Evolutionary conservation across 2,888 invertebrate species (phyloP).

Genomic region (Conchocele bisecta): DNA sequence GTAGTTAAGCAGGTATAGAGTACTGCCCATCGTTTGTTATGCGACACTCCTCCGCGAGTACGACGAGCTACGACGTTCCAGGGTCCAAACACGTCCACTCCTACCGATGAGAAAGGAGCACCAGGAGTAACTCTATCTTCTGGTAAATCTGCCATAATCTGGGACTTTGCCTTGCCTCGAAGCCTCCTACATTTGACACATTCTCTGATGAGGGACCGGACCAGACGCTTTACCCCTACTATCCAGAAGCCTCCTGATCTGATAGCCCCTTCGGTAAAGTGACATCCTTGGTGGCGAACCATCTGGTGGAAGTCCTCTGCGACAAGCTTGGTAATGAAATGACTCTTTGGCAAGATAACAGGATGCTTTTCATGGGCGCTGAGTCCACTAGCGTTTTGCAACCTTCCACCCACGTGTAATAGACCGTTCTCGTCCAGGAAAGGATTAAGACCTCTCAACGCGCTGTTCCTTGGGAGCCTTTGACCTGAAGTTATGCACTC

Average conservation of each 20-base stretch:
- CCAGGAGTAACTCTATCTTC: conserved; percentile 7
- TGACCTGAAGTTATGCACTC: too few relatives aligned
- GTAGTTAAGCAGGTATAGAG: conserved; percentile 45
- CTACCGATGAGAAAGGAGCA: conserved; percentile 22
- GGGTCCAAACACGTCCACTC: conserved; percentile 28
- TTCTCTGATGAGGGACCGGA: conserved; percentile 1
- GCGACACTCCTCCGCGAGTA: conserved; percentile 25
- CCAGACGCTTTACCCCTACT: conserved; percentile 4
- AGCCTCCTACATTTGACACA: conserved; percentile 35
- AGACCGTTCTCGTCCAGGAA: too few relatives aligned
- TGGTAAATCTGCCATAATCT: conserved; percentile 48
- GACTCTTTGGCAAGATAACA: not conserved
- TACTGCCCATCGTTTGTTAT: conserved; percentile 41
- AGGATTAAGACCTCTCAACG: too few relatives aligned
- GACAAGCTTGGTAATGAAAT: conserved; percentile 1
- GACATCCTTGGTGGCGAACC: conserved; percentile 18
- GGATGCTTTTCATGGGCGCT: too few relatives aligned
- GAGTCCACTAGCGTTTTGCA: too few relatives aligned
- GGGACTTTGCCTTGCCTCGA: not conserved
- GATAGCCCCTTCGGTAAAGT: conserved; percentile 23
- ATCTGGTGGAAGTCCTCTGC: not conserved
- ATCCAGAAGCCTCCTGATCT: conserved; percentile 16
- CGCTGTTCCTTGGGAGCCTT: too few relatives aligned
- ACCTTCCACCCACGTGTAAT: too few relatives aligned
- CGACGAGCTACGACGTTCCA: conserved; percentile 28